phyloP scores from a whole-genome alignment of 2,113 vertebrate species.

The Brachirus orientalis region DNA sequence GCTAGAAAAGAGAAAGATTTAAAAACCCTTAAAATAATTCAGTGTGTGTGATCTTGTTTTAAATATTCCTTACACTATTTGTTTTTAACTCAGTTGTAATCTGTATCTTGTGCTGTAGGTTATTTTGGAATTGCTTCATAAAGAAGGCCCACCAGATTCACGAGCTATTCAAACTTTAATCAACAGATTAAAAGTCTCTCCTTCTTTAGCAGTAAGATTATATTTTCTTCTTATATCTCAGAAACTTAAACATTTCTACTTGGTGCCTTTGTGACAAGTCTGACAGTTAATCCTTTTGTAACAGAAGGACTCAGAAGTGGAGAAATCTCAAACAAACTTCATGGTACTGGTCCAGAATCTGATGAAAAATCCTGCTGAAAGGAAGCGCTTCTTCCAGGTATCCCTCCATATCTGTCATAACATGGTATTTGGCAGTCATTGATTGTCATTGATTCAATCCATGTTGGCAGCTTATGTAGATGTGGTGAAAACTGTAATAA shows the following conservation, averaged over 20 bases:
- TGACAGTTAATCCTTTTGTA: slow-evolving; percentile 1
- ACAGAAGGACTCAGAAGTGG: slow-evolving; percentile 71
- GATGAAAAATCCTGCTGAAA: slow-evolving; percentile 65
- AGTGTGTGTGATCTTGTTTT: no score
- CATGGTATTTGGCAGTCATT: background rate
- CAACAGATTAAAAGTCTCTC: slow-evolving; percentile 68
- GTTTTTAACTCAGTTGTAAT: background rate
- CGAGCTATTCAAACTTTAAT: slow-evolving; percentile 66
- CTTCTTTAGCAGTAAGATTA: slow-evolving; percentile 49
- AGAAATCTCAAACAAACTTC: slow-evolving; percentile 77
- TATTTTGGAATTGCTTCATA: slow-evolving; percentile 73
- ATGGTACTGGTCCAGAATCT: slow-evolving; percentile 77
- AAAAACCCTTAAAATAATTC: no score
- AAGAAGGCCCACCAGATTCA: slow-evolving; percentile 57
- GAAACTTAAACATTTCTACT: no score
- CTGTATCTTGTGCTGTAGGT: slow-evolving; percentile 44
- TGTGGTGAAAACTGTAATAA: background rate
- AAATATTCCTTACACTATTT: background rate
- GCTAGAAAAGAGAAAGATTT: no score
- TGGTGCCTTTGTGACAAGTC: background rate
- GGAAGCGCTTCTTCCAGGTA: slow-evolving; percentile 74
- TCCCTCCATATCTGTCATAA: background rate
- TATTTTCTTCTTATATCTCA: background rate
- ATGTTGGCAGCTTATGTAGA: background rate
- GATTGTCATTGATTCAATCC: no score